A percentile compares a stretch with the other conserved stretches of the same genome.
phyloP scores from a whole-genome alignment of 2,113 vertebrate species.

The Pedetes capensis region DNA sequence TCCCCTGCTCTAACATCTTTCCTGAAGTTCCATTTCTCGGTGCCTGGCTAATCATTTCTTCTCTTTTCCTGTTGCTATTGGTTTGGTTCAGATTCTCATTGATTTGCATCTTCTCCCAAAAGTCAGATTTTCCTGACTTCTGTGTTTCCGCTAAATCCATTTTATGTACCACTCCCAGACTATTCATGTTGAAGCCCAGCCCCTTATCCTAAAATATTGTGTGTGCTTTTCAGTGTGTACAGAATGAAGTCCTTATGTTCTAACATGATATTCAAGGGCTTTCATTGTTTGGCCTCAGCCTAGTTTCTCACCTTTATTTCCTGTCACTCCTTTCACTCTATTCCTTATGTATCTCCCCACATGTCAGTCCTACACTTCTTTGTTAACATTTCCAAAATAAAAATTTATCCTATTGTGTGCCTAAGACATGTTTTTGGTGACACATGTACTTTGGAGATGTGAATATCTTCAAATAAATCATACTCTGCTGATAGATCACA shows the following conservation, averaged over 20 bases:
- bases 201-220: neutral
- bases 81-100: neutral
- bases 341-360: neutral
- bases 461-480: neutral
- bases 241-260: neutral
- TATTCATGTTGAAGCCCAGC: neutral
- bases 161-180: neutral
- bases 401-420: neutral
- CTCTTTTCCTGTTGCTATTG: neutral
- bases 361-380: neutral
- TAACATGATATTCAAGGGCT: neutral
- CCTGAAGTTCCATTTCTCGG: neutral
- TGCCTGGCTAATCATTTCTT: neutral
- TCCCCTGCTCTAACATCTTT: neutral
- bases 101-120: neutral
- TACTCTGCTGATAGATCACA: neutral
- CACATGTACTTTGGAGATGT: neutral
- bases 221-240: neutral
- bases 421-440: neutral
- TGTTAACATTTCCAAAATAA: neutral
- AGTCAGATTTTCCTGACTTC: constrained; percentile 12
- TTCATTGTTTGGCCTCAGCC: neutral
- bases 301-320: constrained; percentile 11
- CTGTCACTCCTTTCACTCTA: neutral
- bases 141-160: neutral